These are phyloP conservation scores for Cephus runcator DNA, from an alignment of 2,888 invertebrate genomes.

Conservation along the genomic window DNA sequence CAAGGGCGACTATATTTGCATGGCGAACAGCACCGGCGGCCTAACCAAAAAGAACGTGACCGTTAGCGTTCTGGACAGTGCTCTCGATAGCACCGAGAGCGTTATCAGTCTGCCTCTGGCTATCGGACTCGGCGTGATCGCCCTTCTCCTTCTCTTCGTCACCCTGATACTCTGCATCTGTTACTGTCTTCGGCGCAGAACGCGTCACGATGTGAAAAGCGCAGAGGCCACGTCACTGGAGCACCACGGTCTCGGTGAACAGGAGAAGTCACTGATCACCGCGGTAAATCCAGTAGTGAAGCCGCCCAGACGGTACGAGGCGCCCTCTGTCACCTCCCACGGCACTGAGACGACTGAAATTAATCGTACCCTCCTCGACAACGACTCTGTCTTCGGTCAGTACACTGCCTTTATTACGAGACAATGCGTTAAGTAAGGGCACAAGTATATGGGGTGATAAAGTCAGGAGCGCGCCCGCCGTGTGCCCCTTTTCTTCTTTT, in stretches of 20 bases:
- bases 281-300: constrained; percentile 88
- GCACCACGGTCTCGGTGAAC: constrained; percentile 82
- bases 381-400: constrained; percentile 83
- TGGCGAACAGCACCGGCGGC: constrained; percentile 86
- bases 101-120: constrained; percentile 66
- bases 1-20: constrained; percentile 80
- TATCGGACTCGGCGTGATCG: constrained; percentile 66
- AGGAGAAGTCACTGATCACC: constrained; percentile 86
- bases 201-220: constrained; percentile 70
- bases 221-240: constrained; percentile 75
- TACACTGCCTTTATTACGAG: constrained; percentile 57
- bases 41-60: constrained; percentile 80
- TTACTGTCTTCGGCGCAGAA: constrained; percentile 68
- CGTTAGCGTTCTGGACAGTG: constrained; percentile 68
- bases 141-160: constrained; percentile 67
- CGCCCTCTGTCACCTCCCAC: constrained; percentile 77
- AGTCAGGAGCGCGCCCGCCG: neutral
- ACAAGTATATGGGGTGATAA: neutral
- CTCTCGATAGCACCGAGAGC: constrained; percentile 35
- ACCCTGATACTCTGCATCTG: constrained; percentile 69
- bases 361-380: constrained; percentile 83
- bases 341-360: constrained; percentile 85
- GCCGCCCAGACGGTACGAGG: constrained; percentile 82
- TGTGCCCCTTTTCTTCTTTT: neutral
- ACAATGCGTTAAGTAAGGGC: constrained; percentile 38